A percentile compares a stretch with the other conserved stretches of the same genome.
These are phyloP conservation scores for Gymnopithys bicolor DNA, from an alignment of 2,797 vertebrate genomes.

Conservation along the genomic window DNA sequence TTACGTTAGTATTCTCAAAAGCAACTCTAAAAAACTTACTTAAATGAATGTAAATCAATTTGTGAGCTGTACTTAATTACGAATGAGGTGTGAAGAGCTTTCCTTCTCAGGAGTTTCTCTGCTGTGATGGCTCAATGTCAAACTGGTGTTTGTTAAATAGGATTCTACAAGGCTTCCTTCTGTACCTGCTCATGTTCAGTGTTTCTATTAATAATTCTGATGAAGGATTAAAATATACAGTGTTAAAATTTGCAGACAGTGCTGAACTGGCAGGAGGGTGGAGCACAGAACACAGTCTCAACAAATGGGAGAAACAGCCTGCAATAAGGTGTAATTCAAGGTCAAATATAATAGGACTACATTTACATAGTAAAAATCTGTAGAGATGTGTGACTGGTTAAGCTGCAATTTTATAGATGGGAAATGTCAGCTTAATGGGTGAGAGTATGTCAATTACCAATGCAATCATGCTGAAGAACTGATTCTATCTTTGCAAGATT, in stretches of 20 bases:
- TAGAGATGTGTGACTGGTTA: neutral
- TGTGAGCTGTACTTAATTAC: neutral
- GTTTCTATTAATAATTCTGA: slow-evolving; percentile 28
- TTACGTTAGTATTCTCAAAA: neutral
- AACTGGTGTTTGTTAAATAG: neutral
- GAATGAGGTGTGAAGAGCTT: neutral
- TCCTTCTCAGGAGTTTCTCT: neutral
- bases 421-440: neutral
- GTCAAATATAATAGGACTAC: neutral
- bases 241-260: neutral
- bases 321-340: slow-evolving; percentile 7
- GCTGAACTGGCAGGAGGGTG: neutral
- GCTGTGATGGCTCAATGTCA: neutral
- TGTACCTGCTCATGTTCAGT: neutral
- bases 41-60: neutral
- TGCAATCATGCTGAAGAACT: neutral
- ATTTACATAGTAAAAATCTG: neutral
- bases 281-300: neutral
- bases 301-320: neutral
- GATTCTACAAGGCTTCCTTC: neutral
- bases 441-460: neutral
- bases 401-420: neutral
- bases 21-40: neutral
- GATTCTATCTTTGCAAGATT: neutral
- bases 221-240: slow-evolving; percentile 18